Evolutionary conservation across 1,140 invertebrate species (phyloP).

Genomic region (Batillaria attramentaria): DNA sequence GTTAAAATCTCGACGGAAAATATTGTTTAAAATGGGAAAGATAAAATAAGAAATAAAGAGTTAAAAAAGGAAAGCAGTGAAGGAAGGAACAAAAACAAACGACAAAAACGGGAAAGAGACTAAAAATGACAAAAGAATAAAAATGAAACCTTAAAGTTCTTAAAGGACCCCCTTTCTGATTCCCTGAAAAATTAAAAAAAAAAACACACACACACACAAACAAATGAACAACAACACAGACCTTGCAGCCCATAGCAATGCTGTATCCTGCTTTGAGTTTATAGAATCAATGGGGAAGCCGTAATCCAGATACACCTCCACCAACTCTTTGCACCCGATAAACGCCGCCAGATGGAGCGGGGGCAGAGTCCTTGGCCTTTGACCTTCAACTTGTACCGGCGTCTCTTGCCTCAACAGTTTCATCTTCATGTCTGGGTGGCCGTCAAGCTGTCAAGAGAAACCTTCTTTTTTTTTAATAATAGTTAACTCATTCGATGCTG

Average conservation of each 20-base stretch:
- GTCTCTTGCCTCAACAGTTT: constrained; percentile 56
- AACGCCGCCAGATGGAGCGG: constrained; percentile 63
- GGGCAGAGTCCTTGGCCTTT: constrained; percentile 62
- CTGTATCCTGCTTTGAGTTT: constrained; percentile 65
- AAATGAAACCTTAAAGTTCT: too few species aligned
- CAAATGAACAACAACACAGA: too few species aligned
- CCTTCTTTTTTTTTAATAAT: too few species aligned
- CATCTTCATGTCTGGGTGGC: constrained; percentile 25
- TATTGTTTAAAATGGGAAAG: too few species aligned
- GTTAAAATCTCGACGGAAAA: too few species aligned
- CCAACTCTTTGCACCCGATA: constrained; percentile 57
- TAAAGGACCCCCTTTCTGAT: background rate
- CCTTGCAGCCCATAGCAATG: constrained; percentile 64
- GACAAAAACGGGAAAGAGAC: too few species aligned
- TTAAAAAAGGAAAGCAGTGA: too few species aligned
- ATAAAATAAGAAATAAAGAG: too few species aligned
- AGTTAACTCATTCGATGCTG: too few species aligned
- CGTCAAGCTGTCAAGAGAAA: constrained; percentile 4
- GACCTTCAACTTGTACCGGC: constrained; percentile 59
- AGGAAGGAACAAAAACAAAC: too few species aligned
- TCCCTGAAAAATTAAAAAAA: background rate
- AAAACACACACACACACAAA: too few species aligned
- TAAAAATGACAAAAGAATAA: too few species aligned
- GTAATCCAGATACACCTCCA: constrained; percentile 51
- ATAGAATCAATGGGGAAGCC: constrained; percentile 57